These are phyloP conservation scores for Drosophila lutescens DNA, from an alignment of 2,888 invertebrate genomes.

Conservation along the genomic window DNA sequence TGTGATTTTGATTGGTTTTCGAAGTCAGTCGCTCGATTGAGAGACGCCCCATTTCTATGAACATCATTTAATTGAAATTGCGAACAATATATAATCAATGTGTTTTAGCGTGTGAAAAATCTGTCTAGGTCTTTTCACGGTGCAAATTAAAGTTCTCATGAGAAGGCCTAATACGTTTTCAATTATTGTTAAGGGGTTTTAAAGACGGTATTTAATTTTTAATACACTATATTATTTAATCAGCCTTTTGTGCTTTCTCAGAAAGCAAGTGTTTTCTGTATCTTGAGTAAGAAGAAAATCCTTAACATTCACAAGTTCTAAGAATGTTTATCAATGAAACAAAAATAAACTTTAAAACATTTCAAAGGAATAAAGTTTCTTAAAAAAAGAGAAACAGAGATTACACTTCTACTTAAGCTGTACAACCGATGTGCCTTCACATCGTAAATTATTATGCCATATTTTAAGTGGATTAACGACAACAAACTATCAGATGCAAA, in stretches of 20 bases:
- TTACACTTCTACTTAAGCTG: too few relatives aligned
- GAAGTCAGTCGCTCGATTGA: constrained; percentile 55
- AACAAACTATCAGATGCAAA: neutral
- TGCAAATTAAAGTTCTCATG: neutral
- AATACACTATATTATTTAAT: neutral
- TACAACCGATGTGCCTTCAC: neutral
- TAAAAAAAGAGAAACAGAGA: neutral
- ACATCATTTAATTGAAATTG: constrained; percentile 23
- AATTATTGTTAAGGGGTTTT: neutral
- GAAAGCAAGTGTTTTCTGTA: neutral
- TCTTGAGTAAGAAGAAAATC: too few relatives aligned
- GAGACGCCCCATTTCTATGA: constrained; percentile 44
- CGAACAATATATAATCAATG: constrained; percentile 14
- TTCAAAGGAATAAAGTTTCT: neutral
- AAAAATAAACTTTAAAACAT: neutral
- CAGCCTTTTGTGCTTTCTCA: neutral
- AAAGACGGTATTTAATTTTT: neutral
- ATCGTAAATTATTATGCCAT: neutral
- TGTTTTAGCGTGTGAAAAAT: constrained; percentile 30
- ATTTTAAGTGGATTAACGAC: neutral
- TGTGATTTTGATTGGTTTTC: constrained; percentile 83
- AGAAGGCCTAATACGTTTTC: neutral
- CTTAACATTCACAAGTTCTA: neutral
- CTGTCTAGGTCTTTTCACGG: neutral
- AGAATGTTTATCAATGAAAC: neutral